Base-by-base conservation (phyloP, 2,888 invertebrate genomes). In the Beris chalybata region DNA sequence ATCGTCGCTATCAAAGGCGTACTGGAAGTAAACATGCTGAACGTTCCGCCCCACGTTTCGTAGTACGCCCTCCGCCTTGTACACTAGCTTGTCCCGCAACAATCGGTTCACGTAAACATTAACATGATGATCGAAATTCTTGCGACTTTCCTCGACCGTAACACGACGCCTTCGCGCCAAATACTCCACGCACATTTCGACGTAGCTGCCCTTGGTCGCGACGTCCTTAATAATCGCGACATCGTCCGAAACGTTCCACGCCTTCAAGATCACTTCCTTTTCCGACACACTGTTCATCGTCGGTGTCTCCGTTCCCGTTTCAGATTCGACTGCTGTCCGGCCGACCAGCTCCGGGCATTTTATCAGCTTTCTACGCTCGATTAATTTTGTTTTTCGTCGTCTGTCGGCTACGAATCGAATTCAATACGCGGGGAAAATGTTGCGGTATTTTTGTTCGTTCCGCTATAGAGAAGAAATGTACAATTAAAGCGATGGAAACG, bases 1-100 rank as follows among this genome's bases (percentile, higher is more conserved):
- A 69, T 87, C 83, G 45, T 81, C 77, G 47, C 87, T 87, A 56
- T 85, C 84, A 70, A 84, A 77, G 13, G 89, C 89, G 53, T 87
- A 79, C 65, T 81, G 79, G 59, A 77, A 79, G 57, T 77, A 81
- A 44, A 77, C 75, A 54, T 74, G 75, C 68, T 76, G 76, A 0
- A 78, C 76, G 67, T 80, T 76, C 3, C 77, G 72, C 0, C 77
- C 73, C 5, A 79, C 76, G 71, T 81, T 78, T 13, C 70, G 73
- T 0, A 79, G 69, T 3, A 78, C 76, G 65, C 73, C 73, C 56
- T 77, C 77, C 4, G 79, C 78, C 67, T 79, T 78, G 66, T 72
- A 77, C 0, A 78, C 76, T 1, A 79, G 73, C 3, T 78, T 74
- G 66, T 81, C 80, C 4, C 74, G 75, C 5, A 80, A 71, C 67